Evolutionary conservation across 2,888 invertebrate genomes (phyloP).

Genomic region (Sthenelais limicola): DNA sequence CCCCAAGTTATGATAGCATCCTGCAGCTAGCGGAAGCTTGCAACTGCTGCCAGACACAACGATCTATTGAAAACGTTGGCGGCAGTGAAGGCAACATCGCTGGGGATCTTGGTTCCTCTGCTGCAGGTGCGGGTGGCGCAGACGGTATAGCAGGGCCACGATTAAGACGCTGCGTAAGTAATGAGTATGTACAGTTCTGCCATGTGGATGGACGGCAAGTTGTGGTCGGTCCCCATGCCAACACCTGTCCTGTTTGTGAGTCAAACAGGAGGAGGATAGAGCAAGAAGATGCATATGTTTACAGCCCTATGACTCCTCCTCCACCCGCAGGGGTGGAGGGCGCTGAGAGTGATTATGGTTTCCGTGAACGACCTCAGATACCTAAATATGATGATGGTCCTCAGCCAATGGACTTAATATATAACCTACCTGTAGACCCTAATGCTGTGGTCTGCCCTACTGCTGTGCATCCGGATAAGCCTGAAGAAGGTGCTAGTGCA

Average conservation of each 20-base stretch:
- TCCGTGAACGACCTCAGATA: conserved; percentile 26
- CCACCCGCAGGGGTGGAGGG: conserved; percentile 20
- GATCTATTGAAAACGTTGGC: neutral
- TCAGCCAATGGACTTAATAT: conserved; percentile 5
- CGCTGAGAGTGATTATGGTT: conserved; percentile 1
- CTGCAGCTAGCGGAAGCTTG: conserved; percentile 28
- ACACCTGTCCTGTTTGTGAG: conserved; percentile 19
- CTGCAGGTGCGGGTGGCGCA: conserved; percentile 2
- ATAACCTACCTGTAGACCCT: conserved; percentile 26
- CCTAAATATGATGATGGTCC: conserved; percentile 27
- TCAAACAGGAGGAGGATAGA: conserved; percentile 9
- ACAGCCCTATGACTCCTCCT: conserved; percentile 24
- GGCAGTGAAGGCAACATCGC: conserved; percentile 25
- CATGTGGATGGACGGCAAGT: conserved; percentile 28
- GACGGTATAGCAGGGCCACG: conserved; percentile 1
- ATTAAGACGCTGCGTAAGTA: conserved; percentile 13
- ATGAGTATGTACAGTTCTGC: conserved; percentile 32
- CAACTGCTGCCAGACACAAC: conserved; percentile 23
- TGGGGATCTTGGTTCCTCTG: neutral
- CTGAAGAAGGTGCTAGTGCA: too few relatives aligned
- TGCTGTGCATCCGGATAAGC: too few relatives aligned
- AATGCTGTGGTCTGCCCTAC: conserved; percentile 1
- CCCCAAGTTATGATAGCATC: conserved; percentile 40
- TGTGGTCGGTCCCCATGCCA: conserved; percentile 17
- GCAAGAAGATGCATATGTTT: conserved; percentile 22